Evolutionary conservation across 2,113 vertebrate genomes (phyloP).

Genomic region (Cyprinodon brontotheroides): DNA sequence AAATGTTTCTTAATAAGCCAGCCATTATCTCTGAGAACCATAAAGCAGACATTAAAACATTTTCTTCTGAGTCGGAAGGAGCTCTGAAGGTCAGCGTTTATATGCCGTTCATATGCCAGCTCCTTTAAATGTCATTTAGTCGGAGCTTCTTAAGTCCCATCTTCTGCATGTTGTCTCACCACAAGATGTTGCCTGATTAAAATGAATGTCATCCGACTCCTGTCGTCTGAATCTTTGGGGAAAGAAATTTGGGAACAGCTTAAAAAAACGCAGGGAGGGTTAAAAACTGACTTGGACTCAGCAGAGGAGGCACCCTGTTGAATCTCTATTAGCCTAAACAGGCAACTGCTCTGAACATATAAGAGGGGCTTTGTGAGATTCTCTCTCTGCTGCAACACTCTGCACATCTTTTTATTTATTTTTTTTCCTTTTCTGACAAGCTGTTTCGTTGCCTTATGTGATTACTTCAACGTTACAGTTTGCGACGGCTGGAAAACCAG

Average conservation of each 20-base stretch:
- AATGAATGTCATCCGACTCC: slow-evolving; percentile 47
- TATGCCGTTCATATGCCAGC: slow-evolving; percentile 40
- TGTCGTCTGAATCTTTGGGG: slow-evolving; percentile 26
- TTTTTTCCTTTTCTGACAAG: slow-evolving; percentile 13
- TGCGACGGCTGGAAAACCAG: slow-evolving; percentile 44
- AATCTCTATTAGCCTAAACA: slow-evolving; percentile 65
- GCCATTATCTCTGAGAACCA: slow-evolving; percentile 58
- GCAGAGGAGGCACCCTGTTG: slow-evolving; percentile 50
- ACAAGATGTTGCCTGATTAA: slow-evolving; percentile 63
- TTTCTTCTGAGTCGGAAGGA: slow-evolving; percentile 58
- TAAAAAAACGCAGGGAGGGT: slow-evolving; percentile 1
- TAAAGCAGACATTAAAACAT: slow-evolving; percentile 63
- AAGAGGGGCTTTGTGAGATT: slow-evolving; percentile 59
- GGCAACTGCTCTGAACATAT: slow-evolving; percentile 45
- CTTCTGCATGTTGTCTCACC: slow-evolving; percentile 62
- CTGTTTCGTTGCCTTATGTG: slow-evolving; percentile 52
- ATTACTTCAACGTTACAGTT: slow-evolving; percentile 56
- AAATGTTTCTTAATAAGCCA: slow-evolving; percentile 46
- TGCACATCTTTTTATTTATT: slow-evolving; percentile 22
- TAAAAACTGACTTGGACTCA: slow-evolving; percentile 39
- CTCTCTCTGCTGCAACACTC: slow-evolving; percentile 39
- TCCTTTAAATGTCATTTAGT: slow-evolving; percentile 72
- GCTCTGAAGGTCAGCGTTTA: slow-evolving; percentile 68
- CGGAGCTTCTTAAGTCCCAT: slow-evolving; percentile 49
- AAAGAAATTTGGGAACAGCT: slow-evolving; percentile 47